phyloP scores from a whole-genome alignment of 2,888 invertebrate species.

The Apamea anceps region DNA sequence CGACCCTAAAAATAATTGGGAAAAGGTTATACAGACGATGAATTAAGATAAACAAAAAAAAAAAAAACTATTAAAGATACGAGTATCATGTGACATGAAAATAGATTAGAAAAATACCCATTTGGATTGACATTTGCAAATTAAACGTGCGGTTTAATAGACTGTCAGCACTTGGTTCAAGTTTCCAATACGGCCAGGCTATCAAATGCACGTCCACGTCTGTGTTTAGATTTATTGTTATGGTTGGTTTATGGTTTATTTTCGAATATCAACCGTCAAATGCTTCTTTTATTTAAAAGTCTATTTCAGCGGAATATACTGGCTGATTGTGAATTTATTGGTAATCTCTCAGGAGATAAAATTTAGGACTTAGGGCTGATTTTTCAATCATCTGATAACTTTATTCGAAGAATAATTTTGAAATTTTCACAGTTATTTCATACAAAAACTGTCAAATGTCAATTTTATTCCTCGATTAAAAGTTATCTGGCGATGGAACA shows the following conservation, averaged over 20 bases:
- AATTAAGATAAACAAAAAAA: background rate
- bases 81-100: background rate
- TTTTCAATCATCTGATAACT: too few relatives aligned
- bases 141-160: slow-evolving; percentile 28
- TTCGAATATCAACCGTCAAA: background rate
- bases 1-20: background rate
- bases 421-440: too few relatives aligned
- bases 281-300: slow-evolving; percentile 11
- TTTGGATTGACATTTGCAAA: slow-evolving; percentile 19
- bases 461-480: too few relatives aligned
- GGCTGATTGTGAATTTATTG: background rate
- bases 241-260: slow-evolving; percentile 7
- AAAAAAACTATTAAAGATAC: background rate
- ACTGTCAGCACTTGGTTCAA: slow-evolving; percentile 36
- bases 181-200: slow-evolving; percentile 27
- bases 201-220: slow-evolving; percentile 40
- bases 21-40: background rate
- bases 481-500: too few relatives aligned
- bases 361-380: background rate
- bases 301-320: background rate
- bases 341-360: background rate
- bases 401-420: too few relatives aligned
- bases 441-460: too few relatives aligned
- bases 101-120: background rate
- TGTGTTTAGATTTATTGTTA: slow-evolving; percentile 24